Percentiles rank a stretch among this genome's conserved stretches.
phyloP scores from a whole-genome alignment of 2,113 vertebrate genomes.

The Podarcis cretensis region DNA sequence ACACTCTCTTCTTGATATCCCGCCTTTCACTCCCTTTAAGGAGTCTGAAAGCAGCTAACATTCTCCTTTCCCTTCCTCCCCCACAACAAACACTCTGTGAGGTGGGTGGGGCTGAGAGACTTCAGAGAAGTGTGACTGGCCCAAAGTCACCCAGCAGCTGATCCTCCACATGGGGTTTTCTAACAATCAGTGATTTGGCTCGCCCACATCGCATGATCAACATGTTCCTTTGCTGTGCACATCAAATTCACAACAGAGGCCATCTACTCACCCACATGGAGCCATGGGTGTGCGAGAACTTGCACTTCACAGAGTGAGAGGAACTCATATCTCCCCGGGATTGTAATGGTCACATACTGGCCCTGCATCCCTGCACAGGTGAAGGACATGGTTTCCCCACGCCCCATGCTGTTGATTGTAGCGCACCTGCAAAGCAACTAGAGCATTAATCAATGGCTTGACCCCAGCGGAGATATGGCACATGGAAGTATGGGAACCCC shows the following conservation, averaged over 20 bases:
- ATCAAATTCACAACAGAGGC: neutral
- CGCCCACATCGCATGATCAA: neutral
- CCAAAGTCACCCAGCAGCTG: too few relatives aligned
- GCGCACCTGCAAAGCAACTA: constrained; percentile 39
- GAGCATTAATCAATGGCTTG: neutral
- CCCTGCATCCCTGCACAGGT: constrained; percentile 52
- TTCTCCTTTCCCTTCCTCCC: too few relatives aligned
- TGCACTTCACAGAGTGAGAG: constrained; percentile 59
- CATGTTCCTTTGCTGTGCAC: neutral
- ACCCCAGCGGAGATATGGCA: too few relatives aligned
- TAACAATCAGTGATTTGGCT: neutral
- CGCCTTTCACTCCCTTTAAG: too few relatives aligned
- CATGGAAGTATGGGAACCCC: neutral
- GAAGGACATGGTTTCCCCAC: constrained; percentile 25
- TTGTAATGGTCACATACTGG: constrained; percentile 56
- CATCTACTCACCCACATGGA: neutral
- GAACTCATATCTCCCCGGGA: constrained; percentile 21
- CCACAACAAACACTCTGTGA: too few relatives aligned
- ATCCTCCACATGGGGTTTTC: too few relatives aligned
- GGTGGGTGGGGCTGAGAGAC: too few relatives aligned
- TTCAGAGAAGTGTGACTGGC: too few relatives aligned
- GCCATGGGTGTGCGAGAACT: constrained; percentile 2
- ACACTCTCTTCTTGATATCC: too few relatives aligned
- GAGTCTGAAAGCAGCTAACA: too few relatives aligned
- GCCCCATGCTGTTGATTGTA: constrained; percentile 16